These are phyloP conservation scores for Caenorhabditis zanzibari DNA, from an alignment of 2,888 invertebrate species.

Conservation along the genomic window DNA sequence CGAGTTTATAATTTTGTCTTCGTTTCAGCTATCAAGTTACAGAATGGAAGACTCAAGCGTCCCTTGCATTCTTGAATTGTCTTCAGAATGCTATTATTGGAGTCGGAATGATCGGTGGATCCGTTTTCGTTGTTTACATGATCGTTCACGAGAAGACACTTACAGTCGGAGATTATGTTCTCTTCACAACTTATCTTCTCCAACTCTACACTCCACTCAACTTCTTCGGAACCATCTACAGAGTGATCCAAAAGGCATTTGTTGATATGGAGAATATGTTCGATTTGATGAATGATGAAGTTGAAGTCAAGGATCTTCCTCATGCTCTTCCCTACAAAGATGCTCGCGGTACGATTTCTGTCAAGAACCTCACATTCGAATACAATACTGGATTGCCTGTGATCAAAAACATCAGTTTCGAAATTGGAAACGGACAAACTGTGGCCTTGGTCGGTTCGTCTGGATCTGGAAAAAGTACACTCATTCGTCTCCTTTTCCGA, in stretches of 20 bases:
- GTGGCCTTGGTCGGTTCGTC: conserved; percentile 86
- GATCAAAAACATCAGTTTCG: conserved; percentile 78
- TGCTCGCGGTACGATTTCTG: conserved; percentile 89
- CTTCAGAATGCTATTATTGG: conserved; percentile 94
- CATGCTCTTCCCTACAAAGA: conserved; percentile 89
- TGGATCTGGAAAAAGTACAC: conserved; percentile 85
- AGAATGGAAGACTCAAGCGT: conserved; percentile 92
- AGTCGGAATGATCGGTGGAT: conserved; percentile 88
- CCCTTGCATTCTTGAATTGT: conserved; percentile 93
- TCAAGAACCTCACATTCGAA: conserved; percentile 92
- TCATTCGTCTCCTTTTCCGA: conserved; percentile 85
- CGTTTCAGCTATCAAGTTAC: conserved; percentile 87
- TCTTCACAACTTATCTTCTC: conserved; percentile 95
- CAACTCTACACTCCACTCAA: conserved; percentile 93
- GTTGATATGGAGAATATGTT: conserved; percentile 99
- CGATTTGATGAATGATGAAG: conserved; percentile 91
- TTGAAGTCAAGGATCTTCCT: conserved; percentile 90
- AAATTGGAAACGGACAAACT: conserved; percentile 91
- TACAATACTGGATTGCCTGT: conserved; percentile 88
- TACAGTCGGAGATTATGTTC: conserved; percentile 91
- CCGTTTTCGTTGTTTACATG: conserved; percentile 91
- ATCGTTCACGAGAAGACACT: conserved; percentile 85
- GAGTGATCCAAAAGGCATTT: conserved; percentile 97
- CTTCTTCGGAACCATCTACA: conserved; percentile 97
- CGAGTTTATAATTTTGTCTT: no score